These are phyloP conservation scores for Solenopsis fugax DNA, from an alignment of 1,140 invertebrate genomes.

Conservation along the genomic window DNA sequence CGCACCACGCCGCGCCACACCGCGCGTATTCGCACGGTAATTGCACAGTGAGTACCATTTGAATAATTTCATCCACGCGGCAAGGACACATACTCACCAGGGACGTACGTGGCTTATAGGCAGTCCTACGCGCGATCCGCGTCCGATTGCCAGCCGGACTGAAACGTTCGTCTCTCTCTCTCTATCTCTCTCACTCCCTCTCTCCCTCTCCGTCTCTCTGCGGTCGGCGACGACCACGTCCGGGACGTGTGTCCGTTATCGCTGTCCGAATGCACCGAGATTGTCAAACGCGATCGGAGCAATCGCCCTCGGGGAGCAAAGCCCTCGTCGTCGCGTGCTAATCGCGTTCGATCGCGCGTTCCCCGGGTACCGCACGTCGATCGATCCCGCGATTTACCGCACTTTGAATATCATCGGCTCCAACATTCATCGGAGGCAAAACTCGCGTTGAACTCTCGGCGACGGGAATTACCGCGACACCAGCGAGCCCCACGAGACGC, in stretches of 20 bases:
- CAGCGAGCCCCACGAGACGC: background rate
- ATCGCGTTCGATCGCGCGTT: background rate
- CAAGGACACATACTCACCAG: constrained; percentile 57
- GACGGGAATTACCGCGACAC: too few species aligned
- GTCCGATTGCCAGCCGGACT: background rate
- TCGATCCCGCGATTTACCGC: constrained; percentile 6
- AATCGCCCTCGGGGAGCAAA: background rate
- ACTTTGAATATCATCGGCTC: constrained; percentile 9
- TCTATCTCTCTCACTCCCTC: background rate
- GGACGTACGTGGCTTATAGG: constrained; percentile 19
- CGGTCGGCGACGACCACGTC: background rate
- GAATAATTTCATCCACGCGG: constrained; percentile 49
- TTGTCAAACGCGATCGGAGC: constrained; percentile 20
- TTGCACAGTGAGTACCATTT: constrained; percentile 34
- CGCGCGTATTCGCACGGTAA: constrained; percentile 33
- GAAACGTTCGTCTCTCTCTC: background rate
- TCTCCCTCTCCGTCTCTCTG: background rate
- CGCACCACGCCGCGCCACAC: too few species aligned
- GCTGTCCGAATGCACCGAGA: background rate
- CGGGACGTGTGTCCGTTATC: background rate
- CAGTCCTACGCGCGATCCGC: background rate
- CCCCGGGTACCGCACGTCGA: background rate
- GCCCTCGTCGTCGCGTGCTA: background rate
- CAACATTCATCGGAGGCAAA: too few species aligned
- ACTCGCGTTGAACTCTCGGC: too few species aligned